These are phyloP conservation scores for Gymnopithys bicolor DNA, from an alignment of 2,797 vertebrate species.

Conservation along the genomic window DNA sequence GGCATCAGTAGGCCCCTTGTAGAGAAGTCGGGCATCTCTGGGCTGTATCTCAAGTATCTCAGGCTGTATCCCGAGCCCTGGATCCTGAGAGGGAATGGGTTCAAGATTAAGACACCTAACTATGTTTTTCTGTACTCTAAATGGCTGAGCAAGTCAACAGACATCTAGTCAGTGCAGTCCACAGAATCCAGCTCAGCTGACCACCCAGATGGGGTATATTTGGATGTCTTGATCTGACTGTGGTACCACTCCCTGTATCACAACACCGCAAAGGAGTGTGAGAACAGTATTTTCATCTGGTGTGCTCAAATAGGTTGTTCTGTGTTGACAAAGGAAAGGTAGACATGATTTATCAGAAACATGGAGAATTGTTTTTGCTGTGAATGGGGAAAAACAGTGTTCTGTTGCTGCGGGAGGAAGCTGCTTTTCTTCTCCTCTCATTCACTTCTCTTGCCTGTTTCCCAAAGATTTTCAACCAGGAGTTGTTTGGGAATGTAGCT, in stretches of 20 bases:
- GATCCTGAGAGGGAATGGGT: not conserved
- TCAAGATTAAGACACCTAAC: not conserved
- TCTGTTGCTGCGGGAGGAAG: not conserved
- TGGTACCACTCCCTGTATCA: not conserved
- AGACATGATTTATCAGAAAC: not conserved
- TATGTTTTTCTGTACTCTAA: not conserved
- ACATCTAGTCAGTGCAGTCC: not conserved
- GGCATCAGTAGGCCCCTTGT: not conserved
- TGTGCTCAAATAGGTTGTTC: not conserved
- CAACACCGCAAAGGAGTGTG: not conserved
- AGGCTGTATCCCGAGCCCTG: not conserved
- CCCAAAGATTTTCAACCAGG: conserved; percentile 92
- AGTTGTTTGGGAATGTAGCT: conserved; percentile 91
- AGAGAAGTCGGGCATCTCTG: not conserved
- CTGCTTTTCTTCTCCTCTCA: not conserved
- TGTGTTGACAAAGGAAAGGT: not conserved
- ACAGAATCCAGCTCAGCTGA: not conserved
- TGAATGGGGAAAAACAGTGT: not conserved
- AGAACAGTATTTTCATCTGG: not conserved
- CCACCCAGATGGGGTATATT: not conserved
- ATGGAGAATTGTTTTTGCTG: not conserved
- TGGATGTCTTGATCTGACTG: not conserved
- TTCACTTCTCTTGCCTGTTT: not conserved
- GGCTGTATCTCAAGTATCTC: not conserved
- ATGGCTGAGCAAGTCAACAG: not conserved